A percentile compares a stretch with the other conserved stretches of the same genome.
phyloP scores from a whole-genome alignment of 1,140 invertebrate genomes.

The Drosophila punjabiensis region DNA sequence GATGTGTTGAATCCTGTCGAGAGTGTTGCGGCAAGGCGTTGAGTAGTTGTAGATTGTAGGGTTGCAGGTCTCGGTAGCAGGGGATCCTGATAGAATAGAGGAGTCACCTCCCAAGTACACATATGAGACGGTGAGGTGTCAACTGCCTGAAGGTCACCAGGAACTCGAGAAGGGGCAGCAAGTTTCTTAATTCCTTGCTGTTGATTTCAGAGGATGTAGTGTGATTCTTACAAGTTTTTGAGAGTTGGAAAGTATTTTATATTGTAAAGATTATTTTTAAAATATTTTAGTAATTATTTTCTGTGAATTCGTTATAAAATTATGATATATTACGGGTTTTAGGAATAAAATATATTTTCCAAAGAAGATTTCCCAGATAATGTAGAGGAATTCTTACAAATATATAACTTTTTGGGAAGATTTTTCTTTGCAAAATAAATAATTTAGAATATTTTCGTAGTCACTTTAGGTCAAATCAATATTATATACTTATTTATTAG shows the following conservation, averaged over 20 bases:
- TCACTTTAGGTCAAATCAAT: too few relatives aligned
- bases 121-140: conserved; percentile 14
- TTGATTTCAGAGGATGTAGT: background rate
- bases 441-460: too few relatives aligned
- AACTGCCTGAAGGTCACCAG: conserved; percentile 45
- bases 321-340: too few relatives aligned
- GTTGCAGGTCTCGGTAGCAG: conserved; percentile 2
- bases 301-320: too few relatives aligned
- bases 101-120: background rate
- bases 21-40: conserved; percentile 72
- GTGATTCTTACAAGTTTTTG: background rate
- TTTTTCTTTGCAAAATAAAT: too few relatives aligned
- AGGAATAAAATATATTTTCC: too few relatives aligned
- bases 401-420: too few relatives aligned
- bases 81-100: background rate
- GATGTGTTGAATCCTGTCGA: conserved; percentile 66
- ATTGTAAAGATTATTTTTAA: background rate
- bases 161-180: conserved; percentile 2
- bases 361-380: too few relatives aligned
- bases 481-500: too few relatives aligned
- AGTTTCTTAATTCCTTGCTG: background rate
- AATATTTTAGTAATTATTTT: background rate
- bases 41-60: conserved; percentile 60
- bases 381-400: too few relatives aligned
- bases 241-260: background rate